Conservation (phyloP, 2,888 invertebrate genomes). For the Salticus scenicus region DNA sequence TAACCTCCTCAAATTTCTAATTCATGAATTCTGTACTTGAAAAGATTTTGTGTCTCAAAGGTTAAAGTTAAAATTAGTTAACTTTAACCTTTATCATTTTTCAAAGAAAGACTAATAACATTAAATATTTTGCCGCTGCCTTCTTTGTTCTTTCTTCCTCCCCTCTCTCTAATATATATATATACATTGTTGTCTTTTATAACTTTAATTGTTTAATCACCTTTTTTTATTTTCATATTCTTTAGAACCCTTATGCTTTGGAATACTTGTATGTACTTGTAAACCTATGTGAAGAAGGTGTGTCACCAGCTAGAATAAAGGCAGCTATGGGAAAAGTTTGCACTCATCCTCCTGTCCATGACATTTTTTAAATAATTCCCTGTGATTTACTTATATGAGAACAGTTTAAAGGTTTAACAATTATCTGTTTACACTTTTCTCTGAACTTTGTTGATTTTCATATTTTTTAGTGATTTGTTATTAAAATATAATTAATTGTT, state of each 20-base stretch:
- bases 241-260: constrained; percentile 76
- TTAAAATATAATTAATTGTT: neutral
- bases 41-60: too few relatives aligned
- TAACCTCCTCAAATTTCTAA: too few relatives aligned
- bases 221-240: too few relatives aligned
- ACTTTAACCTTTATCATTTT: too few relatives aligned
- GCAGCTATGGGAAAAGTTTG: constrained; percentile 58
- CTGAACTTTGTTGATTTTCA: neutral
- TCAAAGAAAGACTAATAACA: too few relatives aligned
- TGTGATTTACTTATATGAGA: neutral
- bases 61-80: too few relatives aligned
- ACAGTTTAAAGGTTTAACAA: neutral
- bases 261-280: constrained; percentile 76
- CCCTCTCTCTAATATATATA: too few relatives aligned
- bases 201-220: too few relatives aligned
- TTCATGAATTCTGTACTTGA: too few relatives aligned
- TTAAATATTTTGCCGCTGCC: too few relatives aligned
- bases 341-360: constrained; percentile 60
- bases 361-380: constrained; percentile 41
- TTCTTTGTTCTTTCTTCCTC: too few relatives aligned
- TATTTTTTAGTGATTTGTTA: neutral
- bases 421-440: neutral
- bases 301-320: neutral
- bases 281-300: constrained; percentile 77
- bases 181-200: too few relatives aligned